Conservation (phyloP, 2,113 vertebrate genomes). For the Sander lucioperca region DNA sequence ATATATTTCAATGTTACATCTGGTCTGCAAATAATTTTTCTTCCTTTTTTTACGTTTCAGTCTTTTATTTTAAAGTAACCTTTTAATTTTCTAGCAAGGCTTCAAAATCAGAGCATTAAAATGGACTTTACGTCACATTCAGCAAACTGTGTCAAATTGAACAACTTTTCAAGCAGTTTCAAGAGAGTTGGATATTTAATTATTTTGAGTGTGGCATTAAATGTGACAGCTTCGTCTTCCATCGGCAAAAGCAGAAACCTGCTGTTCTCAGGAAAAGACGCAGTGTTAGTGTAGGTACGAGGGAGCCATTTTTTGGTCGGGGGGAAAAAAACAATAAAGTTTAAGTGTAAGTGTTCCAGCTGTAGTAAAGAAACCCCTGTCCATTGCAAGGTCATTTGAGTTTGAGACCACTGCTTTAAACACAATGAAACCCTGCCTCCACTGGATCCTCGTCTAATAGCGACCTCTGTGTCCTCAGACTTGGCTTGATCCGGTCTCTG, state of each 20-base stretch:
- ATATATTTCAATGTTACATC: background rate
- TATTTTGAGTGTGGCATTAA: background rate
- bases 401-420: background rate
- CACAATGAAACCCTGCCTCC: constrained; percentile 36
- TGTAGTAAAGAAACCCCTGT: background rate
- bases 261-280: background rate
- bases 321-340: too few species aligned
- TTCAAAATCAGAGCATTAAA: background rate
- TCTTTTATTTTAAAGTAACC: background rate
- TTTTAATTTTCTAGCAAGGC: background rate
- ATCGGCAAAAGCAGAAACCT: background rate
- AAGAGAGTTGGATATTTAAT: background rate
- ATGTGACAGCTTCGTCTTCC: background rate
- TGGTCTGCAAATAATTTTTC: background rate
- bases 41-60: background rate
- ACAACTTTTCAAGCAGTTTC: background rate
- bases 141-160: background rate
- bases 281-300: too few species aligned
- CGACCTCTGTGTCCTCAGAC: constrained; percentile 36
- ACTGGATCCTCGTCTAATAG: constrained; percentile 12
- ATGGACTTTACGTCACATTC: too few species aligned
- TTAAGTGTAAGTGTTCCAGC: background rate
- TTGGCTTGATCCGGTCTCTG: constrained; percentile 51
- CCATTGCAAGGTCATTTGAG: background rate
- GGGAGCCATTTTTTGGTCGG: background rate